These are phyloP conservation scores for Natrix natrix DNA, from an alignment of 2,797 vertebrate species.

Conservation along the genomic window DNA sequence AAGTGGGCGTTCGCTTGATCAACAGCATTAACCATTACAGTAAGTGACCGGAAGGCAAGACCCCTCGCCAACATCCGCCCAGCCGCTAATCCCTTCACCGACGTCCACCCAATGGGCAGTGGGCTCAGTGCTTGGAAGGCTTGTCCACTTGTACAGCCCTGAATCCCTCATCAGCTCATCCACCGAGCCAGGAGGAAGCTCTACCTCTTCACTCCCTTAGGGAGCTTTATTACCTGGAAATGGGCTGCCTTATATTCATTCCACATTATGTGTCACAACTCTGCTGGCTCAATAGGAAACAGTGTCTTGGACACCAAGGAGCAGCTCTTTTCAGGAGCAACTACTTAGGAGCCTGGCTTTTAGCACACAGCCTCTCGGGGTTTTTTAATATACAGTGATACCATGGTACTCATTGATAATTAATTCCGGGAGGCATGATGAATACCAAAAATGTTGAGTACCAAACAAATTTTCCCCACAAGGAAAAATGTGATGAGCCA, in stretches of 20 bases:
- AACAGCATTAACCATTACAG: slow-evolving; percentile 99
- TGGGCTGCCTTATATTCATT: neutral
- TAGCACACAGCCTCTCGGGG: neutral
- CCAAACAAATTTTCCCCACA: neutral
- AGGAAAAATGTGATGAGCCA: neutral
- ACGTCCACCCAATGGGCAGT: accelerated
- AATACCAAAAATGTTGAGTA: neutral
- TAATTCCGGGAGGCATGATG: neutral
- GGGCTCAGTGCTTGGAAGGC: neutral
- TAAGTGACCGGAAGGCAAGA: slow-evolving; percentile 65
- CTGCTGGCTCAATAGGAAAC: neutral
- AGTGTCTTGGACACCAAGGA: neutral
- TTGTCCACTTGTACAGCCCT: neutral
- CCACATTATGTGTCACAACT: neutral
- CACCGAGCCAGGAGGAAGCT: neutral
- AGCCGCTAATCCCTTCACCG: accelerated
- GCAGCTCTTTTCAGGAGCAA: neutral
- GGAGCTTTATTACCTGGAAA: neutral
- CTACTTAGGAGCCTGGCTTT: neutral
- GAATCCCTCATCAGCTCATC: neutral
- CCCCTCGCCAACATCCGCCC: accelerated
- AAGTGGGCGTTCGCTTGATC: slow-evolving; percentile 94
- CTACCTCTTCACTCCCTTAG: neutral
- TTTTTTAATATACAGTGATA: neutral
- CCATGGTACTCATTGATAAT: neutral